Evolutionary conservation across 2,113 vertebrate genomes (phyloP).

Genomic region (Stegostoma tigrinum): DNA sequence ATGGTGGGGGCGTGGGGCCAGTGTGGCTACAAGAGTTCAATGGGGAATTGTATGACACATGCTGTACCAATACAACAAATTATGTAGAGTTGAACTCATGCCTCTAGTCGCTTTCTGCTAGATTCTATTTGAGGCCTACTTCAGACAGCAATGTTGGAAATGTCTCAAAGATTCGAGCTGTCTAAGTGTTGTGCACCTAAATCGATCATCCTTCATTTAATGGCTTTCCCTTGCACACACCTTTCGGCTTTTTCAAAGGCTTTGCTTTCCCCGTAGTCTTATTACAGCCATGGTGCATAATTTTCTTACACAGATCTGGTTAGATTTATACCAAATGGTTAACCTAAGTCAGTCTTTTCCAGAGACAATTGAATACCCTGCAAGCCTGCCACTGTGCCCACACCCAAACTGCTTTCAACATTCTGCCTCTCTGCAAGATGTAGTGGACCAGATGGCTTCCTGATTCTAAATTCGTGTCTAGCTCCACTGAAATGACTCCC

Average conservation of each 20-base stretch:
- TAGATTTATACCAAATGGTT: background rate
- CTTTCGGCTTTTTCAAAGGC: background rate
- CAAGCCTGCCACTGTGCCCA: background rate
- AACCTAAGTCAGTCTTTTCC: background rate
- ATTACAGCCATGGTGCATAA: background rate
- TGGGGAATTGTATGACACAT: background rate
- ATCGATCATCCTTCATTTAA: background rate
- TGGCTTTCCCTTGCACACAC: background rate
- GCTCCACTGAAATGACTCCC: background rate
- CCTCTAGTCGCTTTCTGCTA: constrained; percentile 13
- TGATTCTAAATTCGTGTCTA: background rate
- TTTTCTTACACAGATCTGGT: background rate
- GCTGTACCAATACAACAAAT: background rate
- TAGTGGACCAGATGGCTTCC: background rate
- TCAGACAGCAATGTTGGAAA: background rate
- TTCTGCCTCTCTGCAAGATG: background rate
- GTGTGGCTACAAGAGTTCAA: background rate
- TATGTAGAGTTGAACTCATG: constrained; percentile 14
- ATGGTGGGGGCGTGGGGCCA: background rate
- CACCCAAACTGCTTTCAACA: background rate
- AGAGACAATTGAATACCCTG: background rate
- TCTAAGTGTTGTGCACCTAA: constrained; percentile 15
- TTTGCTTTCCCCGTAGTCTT: background rate
- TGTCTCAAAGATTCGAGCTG: background rate
- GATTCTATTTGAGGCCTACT: background rate